Conservation (phyloP, 2,113 vertebrate genomes). For the Madoqua kirkii region DNA sequence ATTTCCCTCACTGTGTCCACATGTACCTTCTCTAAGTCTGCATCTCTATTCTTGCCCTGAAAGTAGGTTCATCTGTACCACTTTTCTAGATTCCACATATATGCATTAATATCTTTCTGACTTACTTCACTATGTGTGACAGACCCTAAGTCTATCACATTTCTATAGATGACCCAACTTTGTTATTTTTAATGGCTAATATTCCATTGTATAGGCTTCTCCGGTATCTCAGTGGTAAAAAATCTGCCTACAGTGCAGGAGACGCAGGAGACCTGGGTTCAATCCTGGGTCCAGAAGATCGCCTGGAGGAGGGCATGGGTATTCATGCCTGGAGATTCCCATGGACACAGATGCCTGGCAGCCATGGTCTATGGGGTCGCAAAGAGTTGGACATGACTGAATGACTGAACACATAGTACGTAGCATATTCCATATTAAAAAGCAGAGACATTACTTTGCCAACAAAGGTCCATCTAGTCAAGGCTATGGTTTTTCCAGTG, state of each 20-base stretch:
- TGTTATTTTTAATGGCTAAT: background rate
- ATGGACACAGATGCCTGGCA: background rate
- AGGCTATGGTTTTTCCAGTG: too few species aligned
- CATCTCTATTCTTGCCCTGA: background rate
- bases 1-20: background rate
- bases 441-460: too few species aligned
- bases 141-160: background rate
- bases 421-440: background rate
- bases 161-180: background rate
- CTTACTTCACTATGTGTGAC: background rate
- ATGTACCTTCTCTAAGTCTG: background rate
- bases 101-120: background rate
- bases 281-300: background rate
- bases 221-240: background rate
- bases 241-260: background rate
- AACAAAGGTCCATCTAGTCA: too few species aligned
- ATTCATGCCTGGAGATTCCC: background rate
- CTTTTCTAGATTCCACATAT: background rate
- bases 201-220: background rate
- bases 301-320: background rate
- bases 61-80: background rate
- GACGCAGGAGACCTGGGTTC: background rate
- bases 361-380: background rate
- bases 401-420: background rate
- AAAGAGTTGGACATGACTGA: background rate